A percentile compares a stretch with the other conserved stretches of the same genome.
Conservation (phyloP, 1,140 invertebrate species). For the Eciton burchellii region DNA sequence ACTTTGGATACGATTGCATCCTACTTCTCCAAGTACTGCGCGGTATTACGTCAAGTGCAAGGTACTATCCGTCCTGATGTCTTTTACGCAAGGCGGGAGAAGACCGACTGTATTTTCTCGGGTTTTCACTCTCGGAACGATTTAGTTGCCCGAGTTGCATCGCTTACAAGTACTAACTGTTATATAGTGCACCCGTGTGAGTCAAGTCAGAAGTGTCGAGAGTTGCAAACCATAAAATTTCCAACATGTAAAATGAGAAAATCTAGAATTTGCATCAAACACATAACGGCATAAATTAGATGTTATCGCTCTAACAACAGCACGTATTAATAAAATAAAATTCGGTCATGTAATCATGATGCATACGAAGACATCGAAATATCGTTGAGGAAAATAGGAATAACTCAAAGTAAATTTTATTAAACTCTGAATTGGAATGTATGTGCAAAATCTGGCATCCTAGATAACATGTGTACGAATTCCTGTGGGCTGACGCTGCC, state of each 20-base stretch:
- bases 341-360: background rate
- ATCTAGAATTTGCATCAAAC: slow-evolving; percentile 13
- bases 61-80: slow-evolving; percentile 84
- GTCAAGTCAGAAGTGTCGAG: too few relatives aligned
- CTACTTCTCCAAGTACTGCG: slow-evolving; percentile 81
- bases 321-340: background rate
- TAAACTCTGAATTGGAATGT: slow-evolving; percentile 85
- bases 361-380: background rate
- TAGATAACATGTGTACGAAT: slow-evolving; percentile 86
- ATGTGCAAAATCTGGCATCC: slow-evolving; percentile 87
- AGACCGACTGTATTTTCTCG: slow-evolving; percentile 84
- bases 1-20: slow-evolving; percentile 80
- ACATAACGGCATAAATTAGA: background rate
- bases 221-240: slow-evolving; percentile 54
- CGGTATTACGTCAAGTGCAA: slow-evolving; percentile 86
- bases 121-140: slow-evolving; percentile 84
- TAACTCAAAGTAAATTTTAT: background rate
- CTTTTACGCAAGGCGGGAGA: slow-evolving; percentile 82
- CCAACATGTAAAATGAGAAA: background rate
- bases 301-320: background rate
- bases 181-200: background rate
- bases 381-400: background rate
- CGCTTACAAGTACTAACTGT: background rate
- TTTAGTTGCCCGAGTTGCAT: slow-evolving; percentile 40
- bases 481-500: slow-evolving; percentile 86